These are phyloP conservation scores for Hirtodrosophila confusa DNA, from an alignment of 2,888 invertebrate species.

Conservation along the genomic window DNA sequence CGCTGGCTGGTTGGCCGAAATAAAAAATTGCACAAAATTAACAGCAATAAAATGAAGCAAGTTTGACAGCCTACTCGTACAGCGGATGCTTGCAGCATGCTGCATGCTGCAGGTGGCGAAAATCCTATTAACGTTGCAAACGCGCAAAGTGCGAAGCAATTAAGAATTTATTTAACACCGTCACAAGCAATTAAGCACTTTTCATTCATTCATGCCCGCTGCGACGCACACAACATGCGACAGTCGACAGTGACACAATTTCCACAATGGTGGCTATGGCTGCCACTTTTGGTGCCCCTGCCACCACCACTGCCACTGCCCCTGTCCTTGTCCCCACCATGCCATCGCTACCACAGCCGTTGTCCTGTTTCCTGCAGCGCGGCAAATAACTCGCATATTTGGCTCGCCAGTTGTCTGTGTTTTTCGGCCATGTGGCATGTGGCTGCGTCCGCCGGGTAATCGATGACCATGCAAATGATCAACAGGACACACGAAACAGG, in stretches of 20 bases:
- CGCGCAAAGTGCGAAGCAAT: conserved; percentile 84
- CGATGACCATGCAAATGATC: conserved; percentile 72
- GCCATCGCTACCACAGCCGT: conserved; percentile 7
- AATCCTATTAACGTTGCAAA: conserved; percentile 83
- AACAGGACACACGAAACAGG: conserved; percentile 39
- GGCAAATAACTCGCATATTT: conserved; percentile 74
- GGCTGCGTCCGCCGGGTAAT: conserved; percentile 49
- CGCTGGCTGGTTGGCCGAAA: conserved; percentile 48
- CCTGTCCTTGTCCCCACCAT: neutral
- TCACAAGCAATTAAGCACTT: conserved; percentile 84
- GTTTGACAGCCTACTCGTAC: conserved; percentile 45
- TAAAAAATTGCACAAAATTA: conserved; percentile 61
- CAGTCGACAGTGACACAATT: conserved; percentile 51
- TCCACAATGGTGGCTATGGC: conserved; percentile 46
- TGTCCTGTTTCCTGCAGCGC: conserved; percentile 53
- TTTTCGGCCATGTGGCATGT: conserved; percentile 43
- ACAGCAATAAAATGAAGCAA: conserved; percentile 68
- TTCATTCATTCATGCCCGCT: conserved; percentile 78
- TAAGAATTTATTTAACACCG: conserved; percentile 84
- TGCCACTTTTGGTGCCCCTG: conserved; percentile 11
- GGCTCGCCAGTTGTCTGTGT: conserved; percentile 63
- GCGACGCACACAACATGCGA: conserved; percentile 18
- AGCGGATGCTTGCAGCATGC: conserved; percentile 18
- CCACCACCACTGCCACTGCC: conserved; percentile 3
- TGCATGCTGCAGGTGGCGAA: conserved; percentile 48